Evolutionary conservation across 2,888 invertebrate genomes (phyloP).

Genomic region (Tetramorium bicarinatum): DNA sequence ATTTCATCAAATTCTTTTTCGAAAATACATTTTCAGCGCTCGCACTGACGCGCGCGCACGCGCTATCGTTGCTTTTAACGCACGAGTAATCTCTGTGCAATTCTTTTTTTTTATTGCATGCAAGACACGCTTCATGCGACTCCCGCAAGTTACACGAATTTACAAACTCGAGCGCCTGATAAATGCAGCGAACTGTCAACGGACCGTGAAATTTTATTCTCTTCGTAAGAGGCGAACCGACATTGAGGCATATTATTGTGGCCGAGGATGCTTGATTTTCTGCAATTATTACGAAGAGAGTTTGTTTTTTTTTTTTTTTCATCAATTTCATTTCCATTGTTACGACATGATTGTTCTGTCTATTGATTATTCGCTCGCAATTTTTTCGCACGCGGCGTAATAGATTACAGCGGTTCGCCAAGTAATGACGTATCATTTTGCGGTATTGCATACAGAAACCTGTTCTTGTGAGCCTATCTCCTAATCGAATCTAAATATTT

Average conservation of each 20-base stretch:
- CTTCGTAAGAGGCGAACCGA: neutral
- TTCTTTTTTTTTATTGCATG: conserved; percentile 1
- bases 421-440: conserved; percentile 19
- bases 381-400: conserved; percentile 6
- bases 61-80: conserved; percentile 3
- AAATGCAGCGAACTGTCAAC: neutral
- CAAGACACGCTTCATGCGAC: neutral
- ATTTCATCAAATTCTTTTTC: conserved; percentile 25
- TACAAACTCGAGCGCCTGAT: neutral
- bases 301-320: neutral
- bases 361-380: neutral
- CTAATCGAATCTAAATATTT: conserved; percentile 26
- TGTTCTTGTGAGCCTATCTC: conserved; percentile 20
- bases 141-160: neutral
- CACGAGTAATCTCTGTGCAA: neutral
- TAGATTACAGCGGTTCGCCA: conserved; percentile 4
- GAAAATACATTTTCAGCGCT: conserved; percentile 12
- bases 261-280: conserved; percentile 1
- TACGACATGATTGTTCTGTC: neutral
- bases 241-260: neutral
- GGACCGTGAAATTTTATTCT: conserved; percentile 10
- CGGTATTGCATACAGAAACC: conserved; percentile 28
- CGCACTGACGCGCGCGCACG: neutral
- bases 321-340: conserved; percentile 30
- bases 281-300: neutral